Percentiles rank a stretch among this genome's conserved stretches.
Conservation (phyloP, 2,797 vertebrate genomes). For the Amphiprion clarkii region DNA sequence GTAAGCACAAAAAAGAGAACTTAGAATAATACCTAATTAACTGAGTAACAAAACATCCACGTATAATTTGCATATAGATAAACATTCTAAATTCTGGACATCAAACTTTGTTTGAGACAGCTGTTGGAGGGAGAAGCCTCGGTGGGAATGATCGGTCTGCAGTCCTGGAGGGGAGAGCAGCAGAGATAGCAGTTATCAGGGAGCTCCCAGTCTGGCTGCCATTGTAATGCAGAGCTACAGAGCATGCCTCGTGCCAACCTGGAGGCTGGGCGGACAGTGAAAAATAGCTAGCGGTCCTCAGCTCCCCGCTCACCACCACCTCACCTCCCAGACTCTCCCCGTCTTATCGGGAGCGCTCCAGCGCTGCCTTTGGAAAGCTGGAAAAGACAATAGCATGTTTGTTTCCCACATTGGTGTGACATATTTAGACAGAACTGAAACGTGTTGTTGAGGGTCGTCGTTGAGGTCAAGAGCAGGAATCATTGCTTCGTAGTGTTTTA, state of each 20-base stretch:
- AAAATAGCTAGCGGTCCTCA: conserved; percentile 62
- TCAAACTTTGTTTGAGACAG: background rate
- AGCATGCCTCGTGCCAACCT: conserved; percentile 41
- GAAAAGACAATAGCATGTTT: conserved; percentile 52
- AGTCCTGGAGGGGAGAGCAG: conserved; percentile 44
- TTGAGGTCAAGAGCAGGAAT: background rate
- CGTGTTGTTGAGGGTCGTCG: conserved; percentile 10
- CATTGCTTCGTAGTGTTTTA: background rate
- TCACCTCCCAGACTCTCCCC: conserved; percentile 10
- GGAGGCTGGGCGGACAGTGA: conserved; percentile 58
- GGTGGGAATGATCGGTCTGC: conserved; percentile 31
- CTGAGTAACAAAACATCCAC: too few species aligned
- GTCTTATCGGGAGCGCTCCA: conserved; percentile 60
- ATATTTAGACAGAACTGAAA: conserved; percentile 18
- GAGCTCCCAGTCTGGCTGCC: conserved; percentile 57
- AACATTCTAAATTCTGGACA: conserved; percentile 8
- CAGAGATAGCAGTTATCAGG: conserved; percentile 66
- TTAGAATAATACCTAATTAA: too few species aligned
- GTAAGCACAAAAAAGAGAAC: too few species aligned
- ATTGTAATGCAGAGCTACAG: conserved; percentile 62
- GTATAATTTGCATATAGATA: background rate
- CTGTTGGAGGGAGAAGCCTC: conserved; percentile 8
- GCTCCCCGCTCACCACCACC: background rate
- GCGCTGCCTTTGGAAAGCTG: conserved; percentile 25
- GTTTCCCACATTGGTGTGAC: conserved; percentile 26